Base-by-base conservation (phyloP, 2,888 invertebrate genomes). In the Augiades crinisus region DNA sequence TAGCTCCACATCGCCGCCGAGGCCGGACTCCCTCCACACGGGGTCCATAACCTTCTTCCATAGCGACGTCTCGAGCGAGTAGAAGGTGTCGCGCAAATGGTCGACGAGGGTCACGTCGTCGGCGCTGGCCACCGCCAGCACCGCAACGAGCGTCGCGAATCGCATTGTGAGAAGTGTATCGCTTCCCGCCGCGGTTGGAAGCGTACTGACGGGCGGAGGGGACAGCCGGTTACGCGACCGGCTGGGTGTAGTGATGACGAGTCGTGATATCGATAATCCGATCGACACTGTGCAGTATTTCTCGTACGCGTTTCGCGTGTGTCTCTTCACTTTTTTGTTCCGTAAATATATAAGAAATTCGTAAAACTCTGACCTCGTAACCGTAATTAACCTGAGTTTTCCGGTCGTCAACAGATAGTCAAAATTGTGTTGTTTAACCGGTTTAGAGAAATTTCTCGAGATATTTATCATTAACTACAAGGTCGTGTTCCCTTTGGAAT, bases 61-160 rank as follows among this genome's bases (percentile, higher is more conserved):
- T 54, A 92, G 67, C n/a, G 85, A 74, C 33, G 82, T 75, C 70
- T 94, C 94, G 45, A 93, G 62, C 12, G 78, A 71, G 33, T 93
- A 77, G 64, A 95, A 91, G 44, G 92, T 86, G 10, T 85, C 79
- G 21, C 94, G 91, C 53, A 93, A 69, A 47, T 88, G 70, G 71
- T 95, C 94, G n/a, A 94, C 88, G 40, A 77, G 68, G 5, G 89
- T 72, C 12, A 77, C 65, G 57, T 84, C 81, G 49, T 65, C 70
- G 37, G 80, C 80, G 54, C 49, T 49, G 43, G 64, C 65, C 56
- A 62, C 54, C 47, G 65, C 60, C 31, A 70, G 54, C 61, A 74
- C 63, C 68, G 72, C 67, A 57, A 68, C 69, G 30, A 87, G 77
- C 77, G 80, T 78, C 59, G 72, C 73, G 62, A 75, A 59, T 64